Percentiles rank a stretch among this genome's conserved stretches.
These are phyloP conservation scores for Mimachlamys varia DNA, from an alignment of 2,888 invertebrate species.

Conservation along the genomic window DNA sequence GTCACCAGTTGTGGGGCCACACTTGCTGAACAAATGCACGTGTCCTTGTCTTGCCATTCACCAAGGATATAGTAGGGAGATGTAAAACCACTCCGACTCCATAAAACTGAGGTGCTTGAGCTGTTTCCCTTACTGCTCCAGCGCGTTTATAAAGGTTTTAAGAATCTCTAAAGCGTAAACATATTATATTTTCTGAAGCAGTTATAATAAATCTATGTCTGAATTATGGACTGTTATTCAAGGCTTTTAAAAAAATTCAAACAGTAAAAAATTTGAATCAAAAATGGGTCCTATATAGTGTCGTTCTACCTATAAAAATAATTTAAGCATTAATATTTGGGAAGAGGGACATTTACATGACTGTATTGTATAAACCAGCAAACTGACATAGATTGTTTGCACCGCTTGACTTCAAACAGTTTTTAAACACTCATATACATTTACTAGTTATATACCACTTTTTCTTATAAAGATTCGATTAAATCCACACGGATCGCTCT, in stretches of 20 bases:
- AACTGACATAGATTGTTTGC: slow-evolving; percentile 11
- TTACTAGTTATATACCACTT: neutral
- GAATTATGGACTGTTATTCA: slow-evolving; percentile 31
- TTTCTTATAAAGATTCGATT: neutral
- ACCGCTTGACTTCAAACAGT: slow-evolving; percentile 3
- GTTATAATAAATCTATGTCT: neutral
- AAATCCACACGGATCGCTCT: neutral
- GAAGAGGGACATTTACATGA: neutral
- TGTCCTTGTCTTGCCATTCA: neutral
- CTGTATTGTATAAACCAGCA: neutral
- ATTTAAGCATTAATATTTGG: neutral
- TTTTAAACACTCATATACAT: neutral
- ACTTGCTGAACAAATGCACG: neutral
- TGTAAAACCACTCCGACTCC: neutral
- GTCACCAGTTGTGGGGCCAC: neutral
- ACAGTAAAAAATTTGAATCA: neutral
- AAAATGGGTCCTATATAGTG: neutral
- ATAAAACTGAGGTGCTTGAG: neutral
- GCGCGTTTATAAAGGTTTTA: neutral
- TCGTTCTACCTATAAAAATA: neutral
- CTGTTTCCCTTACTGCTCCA: neutral
- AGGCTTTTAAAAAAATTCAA: neutral
- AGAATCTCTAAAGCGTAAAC: slow-evolving; percentile 27
- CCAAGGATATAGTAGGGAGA: neutral
- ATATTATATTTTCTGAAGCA: slow-evolving; percentile 34